Evolutionary conservation across 1,140 invertebrate species (phyloP), one percentile per base, ranked within the genome.

Genomic region (Diorhabda elongata): DNA sequence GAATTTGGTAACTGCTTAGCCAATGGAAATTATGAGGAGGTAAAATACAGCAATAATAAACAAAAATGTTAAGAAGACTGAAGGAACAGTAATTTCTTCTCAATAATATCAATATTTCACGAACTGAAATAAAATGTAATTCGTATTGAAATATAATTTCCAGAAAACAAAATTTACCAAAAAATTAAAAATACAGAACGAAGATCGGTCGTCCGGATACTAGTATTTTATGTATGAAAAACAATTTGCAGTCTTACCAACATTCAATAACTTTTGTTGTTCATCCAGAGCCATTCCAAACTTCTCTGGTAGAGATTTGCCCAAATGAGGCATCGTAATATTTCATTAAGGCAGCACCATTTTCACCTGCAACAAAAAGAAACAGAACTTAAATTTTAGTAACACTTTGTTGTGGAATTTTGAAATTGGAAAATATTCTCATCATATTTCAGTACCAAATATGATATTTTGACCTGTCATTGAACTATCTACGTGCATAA

Each of bases 201-300:
- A 58, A 58, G 3, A 26, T 58, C 4, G 9, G 26, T 26, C 3
- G 57, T 7, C 0, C 57, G 52, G 26, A 4, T 26, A 58, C 4
- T 58, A n/a, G 3, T 58, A 4, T 7, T 58, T 7, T 58, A n/a
- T 58, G 52, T 58, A 7, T n/a, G 26, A 26, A 26, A 26, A 26
- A 26, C 26, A 26, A 26, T 26, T 26, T 26, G 26, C 26, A 26
- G 2, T 44, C 66, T 72, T 69, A 76, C 76, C 75, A 58, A 75
- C 45, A 68, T 74, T 78, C 2, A 80, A 66, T 42, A 80, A 68
- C 59, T 78, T 80, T 65, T 80, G 79, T 70, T 80, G 78, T 75
- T 80, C 79, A 71, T 80, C 79, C 69, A 80, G 70, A 42, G 78
- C 79, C 78, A 80, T 80, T 47, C 69, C 70, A 44, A 78, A 70